phyloP scores from a whole-genome alignment of 2,888 invertebrate species.

The Chaetogeoica ovagalla region DNA sequence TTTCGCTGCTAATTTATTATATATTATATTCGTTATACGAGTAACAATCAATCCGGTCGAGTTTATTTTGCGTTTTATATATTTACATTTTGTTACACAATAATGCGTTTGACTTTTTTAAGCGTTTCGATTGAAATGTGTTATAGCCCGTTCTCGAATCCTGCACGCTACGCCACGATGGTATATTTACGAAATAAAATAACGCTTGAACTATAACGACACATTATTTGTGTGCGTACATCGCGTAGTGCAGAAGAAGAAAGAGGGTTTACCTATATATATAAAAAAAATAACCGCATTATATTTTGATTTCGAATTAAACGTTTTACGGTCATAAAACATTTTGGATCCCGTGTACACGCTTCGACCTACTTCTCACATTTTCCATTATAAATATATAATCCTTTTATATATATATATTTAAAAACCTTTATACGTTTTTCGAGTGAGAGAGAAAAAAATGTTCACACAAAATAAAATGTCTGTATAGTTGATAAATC shows the following conservation, averaged over 20 bases:
- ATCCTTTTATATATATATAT: constrained; percentile 37
- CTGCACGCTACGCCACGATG: background rate
- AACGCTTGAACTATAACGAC: too few relatives aligned
- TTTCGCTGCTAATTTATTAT: too few relatives aligned
- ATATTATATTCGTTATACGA: too few relatives aligned
- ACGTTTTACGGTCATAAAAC: constrained; percentile 18
- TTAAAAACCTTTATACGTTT: constrained; percentile 17
- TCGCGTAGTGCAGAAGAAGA: too few relatives aligned
- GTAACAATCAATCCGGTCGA: too few relatives aligned
- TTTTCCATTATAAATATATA: background rate
- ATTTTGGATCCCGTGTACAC: background rate
- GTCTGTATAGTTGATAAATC: constrained; percentile 2
- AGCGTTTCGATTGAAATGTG: too few relatives aligned
- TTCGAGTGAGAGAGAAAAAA: constrained; percentile 16
- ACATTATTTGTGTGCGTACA: background rate
- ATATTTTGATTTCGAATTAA: constrained; percentile 5
- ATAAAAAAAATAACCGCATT: background rate
- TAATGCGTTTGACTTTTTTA: too few relatives aligned
- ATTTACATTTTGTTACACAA: too few relatives aligned
- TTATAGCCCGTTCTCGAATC: too few relatives aligned
- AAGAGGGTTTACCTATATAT: constrained; percentile 7
- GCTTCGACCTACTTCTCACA: constrained; percentile 44
- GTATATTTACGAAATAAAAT: background rate
- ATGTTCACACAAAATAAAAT: constrained; percentile 24
- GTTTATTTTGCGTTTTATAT: constrained; percentile 19